Percentiles rank a stretch among this genome's conserved stretches.
These are phyloP conservation scores for Opisthocomus hoazin DNA, from an alignment of 2,113 vertebrate genomes.

Conservation along the genomic window DNA sequence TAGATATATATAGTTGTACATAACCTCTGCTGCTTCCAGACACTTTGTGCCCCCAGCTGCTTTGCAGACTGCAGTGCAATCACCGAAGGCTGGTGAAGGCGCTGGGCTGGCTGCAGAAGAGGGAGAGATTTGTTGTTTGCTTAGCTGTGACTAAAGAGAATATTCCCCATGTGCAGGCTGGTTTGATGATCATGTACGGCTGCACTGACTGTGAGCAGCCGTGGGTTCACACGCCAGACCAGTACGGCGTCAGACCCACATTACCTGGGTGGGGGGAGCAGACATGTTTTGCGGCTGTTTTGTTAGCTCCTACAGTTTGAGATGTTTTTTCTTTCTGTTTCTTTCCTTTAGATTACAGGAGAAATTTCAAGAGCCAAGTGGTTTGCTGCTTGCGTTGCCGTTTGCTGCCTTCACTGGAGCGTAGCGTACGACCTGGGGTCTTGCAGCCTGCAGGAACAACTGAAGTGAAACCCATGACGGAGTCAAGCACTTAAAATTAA, in stretches of 20 bases:
- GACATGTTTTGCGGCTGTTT: not conserved
- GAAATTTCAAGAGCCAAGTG: not conserved
- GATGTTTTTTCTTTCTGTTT: not conserved
- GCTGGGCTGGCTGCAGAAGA: not conserved
- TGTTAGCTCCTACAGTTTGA: not conserved
- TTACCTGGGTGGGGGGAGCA: not conserved
- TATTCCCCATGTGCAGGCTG: not conserved
- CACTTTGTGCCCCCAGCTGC: not conserved
- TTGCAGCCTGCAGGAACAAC: not conserved
- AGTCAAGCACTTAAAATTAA: not conserved
- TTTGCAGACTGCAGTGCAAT: not conserved
- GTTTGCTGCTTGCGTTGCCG: not conserved
- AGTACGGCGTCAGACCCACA: not conserved
- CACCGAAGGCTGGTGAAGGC: not conserved
- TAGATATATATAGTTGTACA: not conserved
- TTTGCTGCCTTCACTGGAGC: not conserved
- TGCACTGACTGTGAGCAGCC: not conserved
- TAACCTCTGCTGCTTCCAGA: not conserved
- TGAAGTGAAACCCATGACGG: not conserved
- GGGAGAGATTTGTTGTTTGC: constrained; percentile 2
- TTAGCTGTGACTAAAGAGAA: not conserved
- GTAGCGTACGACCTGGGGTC: not conserved
- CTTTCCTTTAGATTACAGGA: not conserved
- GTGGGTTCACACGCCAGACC: not conserved
- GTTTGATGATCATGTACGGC: not conserved